Evolutionary conservation across 2,797 vertebrate genomes (phyloP), one percentile per base, ranked within the genome.

Genomic region (Pitangus sulphuratus): DNA sequence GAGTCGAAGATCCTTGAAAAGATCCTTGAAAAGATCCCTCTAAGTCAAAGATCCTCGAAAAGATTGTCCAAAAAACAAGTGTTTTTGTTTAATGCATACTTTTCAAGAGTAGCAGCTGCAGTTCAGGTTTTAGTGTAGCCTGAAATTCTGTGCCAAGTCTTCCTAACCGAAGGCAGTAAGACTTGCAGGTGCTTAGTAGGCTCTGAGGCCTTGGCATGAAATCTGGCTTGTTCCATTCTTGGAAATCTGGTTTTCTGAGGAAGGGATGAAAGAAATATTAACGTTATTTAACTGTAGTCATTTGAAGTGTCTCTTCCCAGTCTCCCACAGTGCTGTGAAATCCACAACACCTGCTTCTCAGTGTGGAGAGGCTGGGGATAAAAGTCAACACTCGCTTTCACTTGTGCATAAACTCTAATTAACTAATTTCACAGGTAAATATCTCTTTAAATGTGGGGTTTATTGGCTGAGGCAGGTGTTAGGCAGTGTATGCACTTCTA

Each of bases 1-100:
- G 48, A 50, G 0, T 26, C 1, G 6, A 35, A 80, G 13, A 33
- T n/a, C 4, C 24, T 57, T 6, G 1, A 39, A 31, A 48, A 35
- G 18, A 6, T 21, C 64, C 40, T 42, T 18, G 42, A 18, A 22
- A 45, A 45, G 44, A 45, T 45, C 44, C 44, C 21, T 45, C 21
- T 47, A 47, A 48, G 0, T 26, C 1, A 6, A 39, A 84, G 15
- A 33, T n/a, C 4, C 24, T 57, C 5, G 1, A 39, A 31, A 45
- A 35, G 18, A 5, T 20, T 60, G 42, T 57, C 37, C 17, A 57
- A 37, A 64, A 42, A 11, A 3, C 28, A n/a, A n/a, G 5, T 53
- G 39, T 4, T 45, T 72, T 53, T 40, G 42, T 89, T 91, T 86
- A 39, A 24, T 44, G 17, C 7, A 1, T 44, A 6, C 6, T 56